phyloP scores from a whole-genome alignment of 2,797 vertebrate species.

The Aulostomus chinensis region DNA sequence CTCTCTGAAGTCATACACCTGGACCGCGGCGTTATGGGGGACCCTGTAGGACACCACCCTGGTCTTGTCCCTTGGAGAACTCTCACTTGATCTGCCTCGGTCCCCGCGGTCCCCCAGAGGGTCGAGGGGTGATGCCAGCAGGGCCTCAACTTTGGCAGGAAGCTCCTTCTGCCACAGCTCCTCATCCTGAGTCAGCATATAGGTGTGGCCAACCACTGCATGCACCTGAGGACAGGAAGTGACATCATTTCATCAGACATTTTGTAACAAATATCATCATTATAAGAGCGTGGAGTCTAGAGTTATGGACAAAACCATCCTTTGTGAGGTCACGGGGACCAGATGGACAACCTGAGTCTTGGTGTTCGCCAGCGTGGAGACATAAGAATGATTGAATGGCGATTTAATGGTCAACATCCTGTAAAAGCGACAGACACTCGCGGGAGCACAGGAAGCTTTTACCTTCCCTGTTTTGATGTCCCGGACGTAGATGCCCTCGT shows the following conservation, averaged over 20 bases:
- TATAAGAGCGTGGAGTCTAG: too few species aligned
- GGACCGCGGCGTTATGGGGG: conserved; percentile 89
- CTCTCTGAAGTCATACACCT: conserved; percentile 93
- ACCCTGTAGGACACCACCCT: conserved; percentile 85
- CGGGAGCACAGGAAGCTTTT: neutral
- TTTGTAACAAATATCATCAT: too few species aligned
- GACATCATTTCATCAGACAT: neutral
- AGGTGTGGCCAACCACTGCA: conserved; percentile 87
- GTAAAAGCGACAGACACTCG: too few species aligned
- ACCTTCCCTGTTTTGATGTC: conserved; percentile 91
- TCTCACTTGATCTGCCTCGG: rapidly evolving
- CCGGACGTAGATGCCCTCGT: conserved; percentile 90
- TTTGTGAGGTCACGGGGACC: too few species aligned
- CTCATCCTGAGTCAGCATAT: conserved; percentile 91
- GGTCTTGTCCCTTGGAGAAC: conserved; percentile 52
- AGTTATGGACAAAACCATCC: too few species aligned
- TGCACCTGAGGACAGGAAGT: conserved; percentile 77
- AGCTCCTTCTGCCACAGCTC: conserved; percentile 90
- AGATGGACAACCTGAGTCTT: too few species aligned
- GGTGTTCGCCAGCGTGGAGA: too few species aligned
- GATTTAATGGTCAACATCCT: too few species aligned
- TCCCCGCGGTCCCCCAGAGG: conserved; percentile 81
- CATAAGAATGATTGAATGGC: too few species aligned
- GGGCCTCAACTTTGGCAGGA: conserved; percentile 81
- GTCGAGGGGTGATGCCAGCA: conserved; percentile 77